Conservation (phyloP, 1,140 invertebrate genomes). For the Schlechtendalia chinensis region DNA sequence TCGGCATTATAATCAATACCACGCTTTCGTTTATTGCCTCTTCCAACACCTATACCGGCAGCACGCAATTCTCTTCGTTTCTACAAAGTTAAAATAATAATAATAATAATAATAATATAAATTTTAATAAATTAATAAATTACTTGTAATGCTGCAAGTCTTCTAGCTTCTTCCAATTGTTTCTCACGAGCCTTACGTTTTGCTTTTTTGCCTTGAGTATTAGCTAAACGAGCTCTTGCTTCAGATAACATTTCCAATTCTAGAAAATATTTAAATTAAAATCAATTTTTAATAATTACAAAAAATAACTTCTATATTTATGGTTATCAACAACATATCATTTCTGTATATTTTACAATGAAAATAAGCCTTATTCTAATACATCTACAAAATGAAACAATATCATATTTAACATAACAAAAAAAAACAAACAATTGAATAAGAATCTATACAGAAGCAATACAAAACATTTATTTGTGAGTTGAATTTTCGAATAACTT, state of each 20-base stretch:
- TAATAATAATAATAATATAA: not conserved
- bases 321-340: too few species aligned
- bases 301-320: not conserved
- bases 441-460: too few species aligned
- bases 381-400: too few species aligned
- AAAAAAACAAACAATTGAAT: too few species aligned
- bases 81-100: constrained; percentile 56
- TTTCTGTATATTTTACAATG: not conserved
- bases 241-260: constrained; percentile 99
- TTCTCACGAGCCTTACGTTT: constrained; percentile 98
- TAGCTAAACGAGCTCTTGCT: constrained; percentile 94
- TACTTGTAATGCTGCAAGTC: constrained; percentile 90
- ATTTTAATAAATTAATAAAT: constrained; percentile 50
- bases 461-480: too few species aligned
- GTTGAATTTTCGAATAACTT: too few species aligned
- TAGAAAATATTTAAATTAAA: constrained; percentile 58
- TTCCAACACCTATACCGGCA: constrained; percentile 86
- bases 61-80: constrained; percentile 94
- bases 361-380: not conserved
- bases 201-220: constrained; percentile 99
- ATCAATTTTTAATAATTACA: not conserved
- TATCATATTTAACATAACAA: too few species aligned
- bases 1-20: constrained; percentile 98
- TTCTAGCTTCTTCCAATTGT: constrained; percentile 94
- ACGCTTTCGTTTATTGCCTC: constrained; percentile 72